These are phyloP conservation scores for Mirounga angustirostris DNA, from an alignment of 2,113 vertebrate genomes.

Conservation along the genomic window DNA sequence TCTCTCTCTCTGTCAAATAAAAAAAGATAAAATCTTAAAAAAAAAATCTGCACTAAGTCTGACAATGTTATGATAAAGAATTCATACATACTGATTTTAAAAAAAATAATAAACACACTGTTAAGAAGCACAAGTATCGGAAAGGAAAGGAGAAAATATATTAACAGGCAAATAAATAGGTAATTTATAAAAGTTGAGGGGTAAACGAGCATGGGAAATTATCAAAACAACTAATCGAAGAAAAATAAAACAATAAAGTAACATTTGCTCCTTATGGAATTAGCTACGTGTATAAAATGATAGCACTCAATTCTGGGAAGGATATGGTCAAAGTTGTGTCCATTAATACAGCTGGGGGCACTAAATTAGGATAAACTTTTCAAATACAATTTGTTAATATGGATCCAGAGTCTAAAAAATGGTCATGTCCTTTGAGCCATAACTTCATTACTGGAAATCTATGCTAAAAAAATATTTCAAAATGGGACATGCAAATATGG, in stretches of 20 bases:
- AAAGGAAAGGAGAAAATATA: not conserved
- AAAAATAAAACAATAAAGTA: slow-evolving; percentile 16
- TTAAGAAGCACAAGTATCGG: not conserved
- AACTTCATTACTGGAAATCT: not conserved
- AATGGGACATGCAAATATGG: not conserved
- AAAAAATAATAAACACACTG: not conserved
- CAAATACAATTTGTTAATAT: not conserved
- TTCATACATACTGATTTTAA: not conserved
- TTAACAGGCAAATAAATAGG: not conserved
- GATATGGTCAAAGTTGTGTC: not conserved
- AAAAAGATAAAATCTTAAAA: too few relatives aligned
- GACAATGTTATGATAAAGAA: not conserved
- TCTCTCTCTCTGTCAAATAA: too few relatives aligned
- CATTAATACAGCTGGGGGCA: not conserved
- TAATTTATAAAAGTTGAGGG: slow-evolving; percentile 20
- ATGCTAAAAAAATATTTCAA: not conserved
- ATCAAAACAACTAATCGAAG: not conserved
- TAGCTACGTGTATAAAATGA: not conserved
- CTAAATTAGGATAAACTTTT: not conserved
- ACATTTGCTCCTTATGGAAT: not conserved
- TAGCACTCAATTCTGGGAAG: not conserved
- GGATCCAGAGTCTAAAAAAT: not conserved
- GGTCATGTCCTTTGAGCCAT: not conserved
- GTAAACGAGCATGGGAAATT: not conserved
- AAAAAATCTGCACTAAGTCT: not conserved